Percentiles rank a stretch among this genome's conserved stretches.
phyloP scores from a whole-genome alignment of 2,888 invertebrate species.

The Sturmia bella region DNA sequence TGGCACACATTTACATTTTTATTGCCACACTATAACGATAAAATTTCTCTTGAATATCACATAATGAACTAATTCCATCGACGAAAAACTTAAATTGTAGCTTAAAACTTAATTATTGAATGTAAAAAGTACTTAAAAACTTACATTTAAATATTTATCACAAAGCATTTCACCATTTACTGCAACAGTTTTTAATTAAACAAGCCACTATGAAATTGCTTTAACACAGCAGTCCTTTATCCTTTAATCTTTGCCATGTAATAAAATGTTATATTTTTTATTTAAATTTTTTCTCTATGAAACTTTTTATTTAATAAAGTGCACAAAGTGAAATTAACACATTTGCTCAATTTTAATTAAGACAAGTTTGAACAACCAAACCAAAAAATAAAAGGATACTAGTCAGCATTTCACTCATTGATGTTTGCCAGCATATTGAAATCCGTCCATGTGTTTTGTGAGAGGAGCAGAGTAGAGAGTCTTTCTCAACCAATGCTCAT shows the following conservation, averaged over 20 bases:
- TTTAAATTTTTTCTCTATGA: neutral
- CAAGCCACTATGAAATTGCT: neutral
- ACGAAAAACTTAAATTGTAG: no score
- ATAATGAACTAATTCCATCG: no score
- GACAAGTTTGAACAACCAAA: conserved; percentile 38
- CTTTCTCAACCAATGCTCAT: neutral
- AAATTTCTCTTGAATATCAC: no score
- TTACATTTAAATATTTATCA: neutral
- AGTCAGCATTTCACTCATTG: conserved; percentile 32
- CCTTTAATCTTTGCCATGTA: neutral
- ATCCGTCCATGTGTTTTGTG: neutral
- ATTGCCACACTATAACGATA: no score
- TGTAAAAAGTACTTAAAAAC: neutral
- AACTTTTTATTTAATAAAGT: conserved; percentile 20
- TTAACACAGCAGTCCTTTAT: neutral
- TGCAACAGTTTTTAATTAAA: conserved; percentile 15
- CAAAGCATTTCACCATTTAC: neutral
- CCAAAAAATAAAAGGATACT: conserved; percentile 16
- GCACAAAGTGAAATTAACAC: conserved; percentile 9
- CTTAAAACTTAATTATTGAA: no score
- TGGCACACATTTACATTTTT: no score
- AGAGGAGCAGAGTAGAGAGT: neutral
- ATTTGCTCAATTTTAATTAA: conserved; percentile 56
- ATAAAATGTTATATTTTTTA: neutral
- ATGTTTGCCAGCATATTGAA: conserved; percentile 5